A percentile compares a stretch with the other conserved stretches of the same genome.
Conservation (phyloP, 2,888 invertebrate species). For the Mimas tiliae region DNA sequence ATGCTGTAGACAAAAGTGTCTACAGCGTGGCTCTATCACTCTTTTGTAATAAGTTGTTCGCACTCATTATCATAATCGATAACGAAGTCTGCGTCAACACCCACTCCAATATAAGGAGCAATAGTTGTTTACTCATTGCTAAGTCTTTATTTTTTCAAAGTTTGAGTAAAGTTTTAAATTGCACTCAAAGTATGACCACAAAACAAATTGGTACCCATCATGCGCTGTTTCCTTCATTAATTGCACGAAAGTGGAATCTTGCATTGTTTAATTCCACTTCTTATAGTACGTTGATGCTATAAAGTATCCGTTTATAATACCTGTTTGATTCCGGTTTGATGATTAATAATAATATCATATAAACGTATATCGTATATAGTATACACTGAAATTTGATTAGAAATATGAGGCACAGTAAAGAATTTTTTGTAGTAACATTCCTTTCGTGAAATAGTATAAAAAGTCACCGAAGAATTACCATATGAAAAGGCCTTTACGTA, state of each 20-base stretch:
- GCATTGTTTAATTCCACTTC: not conserved
- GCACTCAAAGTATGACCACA: constrained; percentile 1
- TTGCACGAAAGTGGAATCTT: not conserved
- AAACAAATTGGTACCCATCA: not conserved
- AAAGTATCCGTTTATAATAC: too few species aligned
- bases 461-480: too few species aligned
- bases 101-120: not conserved
- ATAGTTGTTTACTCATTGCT: constrained; percentile 6
- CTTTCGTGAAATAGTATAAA: too few species aligned
- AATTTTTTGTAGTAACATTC: too few species aligned
- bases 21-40: too few species aligned
- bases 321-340: too few species aligned
- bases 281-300: not conserved
- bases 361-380: too few species aligned
- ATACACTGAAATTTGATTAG: too few species aligned
- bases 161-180: constrained; percentile 2
- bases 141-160: not conserved
- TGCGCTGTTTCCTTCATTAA: not conserved
- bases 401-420: too few species aligned
- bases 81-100: not conserved
- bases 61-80: not conserved
- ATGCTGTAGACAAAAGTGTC: too few species aligned
- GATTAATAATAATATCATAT: too few species aligned
- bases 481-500: too few species aligned
- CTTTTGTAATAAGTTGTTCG: not conserved